Evolutionary conservation across 1,140 invertebrate species (phyloP).

Genomic region (Diabrotica undecimpunctata): DNA sequence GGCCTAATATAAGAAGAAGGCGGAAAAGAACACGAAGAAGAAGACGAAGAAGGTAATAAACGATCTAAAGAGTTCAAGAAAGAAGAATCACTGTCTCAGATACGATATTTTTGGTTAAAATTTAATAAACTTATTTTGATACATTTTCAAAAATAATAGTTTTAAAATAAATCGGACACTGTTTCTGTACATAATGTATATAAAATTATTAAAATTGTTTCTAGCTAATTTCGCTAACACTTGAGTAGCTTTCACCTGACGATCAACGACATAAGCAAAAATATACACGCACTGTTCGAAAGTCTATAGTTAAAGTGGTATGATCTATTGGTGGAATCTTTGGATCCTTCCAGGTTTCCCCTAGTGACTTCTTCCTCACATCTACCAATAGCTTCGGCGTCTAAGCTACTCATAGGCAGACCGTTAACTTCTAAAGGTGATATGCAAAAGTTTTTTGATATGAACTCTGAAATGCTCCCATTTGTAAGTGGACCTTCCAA

Average conservation of each 20-base stretch:
- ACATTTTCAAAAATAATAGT: no score
- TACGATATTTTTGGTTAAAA: no score
- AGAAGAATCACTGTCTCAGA: no score
- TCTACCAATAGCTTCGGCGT: slow-evolving; percentile 62
- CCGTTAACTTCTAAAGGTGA: slow-evolving; percentile 78
- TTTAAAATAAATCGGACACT: no score
- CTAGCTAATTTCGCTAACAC: neutral
- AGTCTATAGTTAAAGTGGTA: neutral
- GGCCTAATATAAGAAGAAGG: no score
- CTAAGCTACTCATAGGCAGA: slow-evolving; percentile 64
- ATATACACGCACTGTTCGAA: neutral
- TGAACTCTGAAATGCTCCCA: slow-evolving; percentile 61
- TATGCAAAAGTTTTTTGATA: slow-evolving; percentile 76
- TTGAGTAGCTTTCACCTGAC: slow-evolving; percentile 14
- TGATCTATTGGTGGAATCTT: slow-evolving; percentile 20
- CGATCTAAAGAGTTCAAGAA: no score
- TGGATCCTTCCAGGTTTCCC: slow-evolving; percentile 58
- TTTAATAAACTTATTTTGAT: no score
- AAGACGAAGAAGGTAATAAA: no score
- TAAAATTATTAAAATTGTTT: no score
- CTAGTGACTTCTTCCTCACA: slow-evolving; percentile 64
- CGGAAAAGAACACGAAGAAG: no score
- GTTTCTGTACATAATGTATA: no score
- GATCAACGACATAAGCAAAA: slow-evolving; percentile 5
- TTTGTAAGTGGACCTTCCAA: slow-evolving; percentile 69